Percentiles rank a stretch among this genome's conserved stretches.
phyloP scores from a whole-genome alignment of 2,113 vertebrate species.

The Diphyllodes magnificus region DNA sequence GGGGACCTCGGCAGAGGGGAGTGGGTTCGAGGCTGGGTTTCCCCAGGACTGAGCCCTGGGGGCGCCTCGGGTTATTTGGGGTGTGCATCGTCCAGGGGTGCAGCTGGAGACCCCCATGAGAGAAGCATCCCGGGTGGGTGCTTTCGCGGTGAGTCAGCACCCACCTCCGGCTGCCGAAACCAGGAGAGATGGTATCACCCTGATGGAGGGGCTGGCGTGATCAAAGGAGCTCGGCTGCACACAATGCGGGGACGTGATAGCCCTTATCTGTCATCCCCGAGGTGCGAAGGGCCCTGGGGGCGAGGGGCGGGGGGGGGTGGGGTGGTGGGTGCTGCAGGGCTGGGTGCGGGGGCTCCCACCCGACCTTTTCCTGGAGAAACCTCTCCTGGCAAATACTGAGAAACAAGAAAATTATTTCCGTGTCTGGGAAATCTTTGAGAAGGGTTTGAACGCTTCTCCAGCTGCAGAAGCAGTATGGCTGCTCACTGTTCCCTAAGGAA shows the following conservation, averaged over 20 bases:
- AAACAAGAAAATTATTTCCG: background rate
- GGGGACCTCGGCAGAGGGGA: too few relatives aligned
- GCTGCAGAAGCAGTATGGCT: background rate
- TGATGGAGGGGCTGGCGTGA: background rate
- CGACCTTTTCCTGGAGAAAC: background rate
- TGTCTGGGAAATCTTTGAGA: background rate
- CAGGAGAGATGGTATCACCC: slow-evolving; percentile 44
- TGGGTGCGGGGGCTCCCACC: background rate
- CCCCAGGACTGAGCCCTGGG: background rate
- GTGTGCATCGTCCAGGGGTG: background rate
- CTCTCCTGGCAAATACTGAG: background rate
- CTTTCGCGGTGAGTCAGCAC: slow-evolving; percentile 36
- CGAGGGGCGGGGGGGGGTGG: background rate
- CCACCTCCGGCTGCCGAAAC: slow-evolving; percentile 1
- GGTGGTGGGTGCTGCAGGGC: background rate
- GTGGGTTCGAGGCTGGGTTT: background rate
- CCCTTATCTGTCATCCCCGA: slow-evolving; percentile 25
- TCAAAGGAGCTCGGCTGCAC: slow-evolving; percentile 31
- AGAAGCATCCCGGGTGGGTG: background rate
- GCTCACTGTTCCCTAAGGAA: background rate
- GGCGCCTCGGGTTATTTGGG: background rate
- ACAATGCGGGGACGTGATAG: slow-evolving; percentile 19
- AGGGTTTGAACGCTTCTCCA: background rate
- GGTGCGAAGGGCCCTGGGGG: slow-evolving; percentile 24
- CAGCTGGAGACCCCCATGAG: background rate